Conservation (phyloP, 1,140 invertebrate species). For the Aradophagus sp. region DNA sequence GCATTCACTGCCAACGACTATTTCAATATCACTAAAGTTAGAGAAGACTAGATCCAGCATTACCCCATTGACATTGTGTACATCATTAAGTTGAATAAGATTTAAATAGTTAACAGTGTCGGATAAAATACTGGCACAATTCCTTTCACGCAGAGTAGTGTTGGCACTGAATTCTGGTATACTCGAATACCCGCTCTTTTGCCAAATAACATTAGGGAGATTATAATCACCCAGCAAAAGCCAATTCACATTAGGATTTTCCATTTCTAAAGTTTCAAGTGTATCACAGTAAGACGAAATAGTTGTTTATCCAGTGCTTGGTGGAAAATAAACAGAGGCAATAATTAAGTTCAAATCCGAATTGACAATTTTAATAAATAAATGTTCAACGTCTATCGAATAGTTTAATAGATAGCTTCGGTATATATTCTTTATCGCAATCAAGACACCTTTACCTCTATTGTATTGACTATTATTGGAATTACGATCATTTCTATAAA, state of each 20-base stretch:
- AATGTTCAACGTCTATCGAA: conserved; percentile 1
- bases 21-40: not conserved
- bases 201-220: conserved; percentile 8
- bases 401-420: not conserved
- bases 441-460: conserved; percentile 7
- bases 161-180: not conserved
- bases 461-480: not conserved
- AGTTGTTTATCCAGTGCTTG: not conserved
- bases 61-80: not conserved
- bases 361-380: not conserved
- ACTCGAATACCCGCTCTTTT: not conserved
- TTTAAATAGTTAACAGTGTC: conserved; percentile 6
- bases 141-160: conserved; percentile 1
- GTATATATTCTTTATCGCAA: conserved; percentile 1
- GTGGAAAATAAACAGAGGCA: not conserved
- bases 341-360: not conserved
- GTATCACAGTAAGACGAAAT: conserved; percentile 2
- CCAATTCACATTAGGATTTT: conserved; percentile 10
- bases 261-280: conserved; percentile 1
- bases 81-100: conserved; percentile 4
- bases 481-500: conserved; percentile 7
- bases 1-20: not conserved
- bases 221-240: conserved; percentile 8
- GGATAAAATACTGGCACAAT: not conserved
- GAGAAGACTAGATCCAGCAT: conserved; percentile 17